Evolutionary conservation across 2,113 vertebrate species (phyloP), one percentile per base, ranked within the genome.

Genomic region (Gnathonemus longibarbis): DNA sequence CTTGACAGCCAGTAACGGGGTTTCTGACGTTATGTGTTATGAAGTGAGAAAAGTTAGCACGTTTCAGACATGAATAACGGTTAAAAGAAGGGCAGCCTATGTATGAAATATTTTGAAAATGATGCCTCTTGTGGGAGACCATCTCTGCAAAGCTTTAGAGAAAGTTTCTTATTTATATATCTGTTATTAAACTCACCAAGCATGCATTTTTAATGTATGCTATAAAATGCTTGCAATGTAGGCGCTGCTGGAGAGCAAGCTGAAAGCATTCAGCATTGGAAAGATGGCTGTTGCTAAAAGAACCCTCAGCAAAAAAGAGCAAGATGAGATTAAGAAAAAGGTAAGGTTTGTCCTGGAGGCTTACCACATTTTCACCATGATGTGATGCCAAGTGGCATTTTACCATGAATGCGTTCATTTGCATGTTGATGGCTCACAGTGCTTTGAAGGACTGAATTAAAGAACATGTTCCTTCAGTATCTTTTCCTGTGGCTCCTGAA

Each of bases 251-350:
- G 98, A 99, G 95, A 99, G 97, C 94, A 99, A 99, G 92, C 96
- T 99, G 45, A 99, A 99, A 94, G 97, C 97, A 56, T 98, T 98
- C 94, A 99, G 98, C 93, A 99, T 99, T 93, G 98, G 98, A 35
- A 99, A 99, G 94, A 99, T 99, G 98, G 97, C 97, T 89, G 96
- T 97, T 92, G 96, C 97, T 48, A 99, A 99, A 94, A 95, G 98
- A 93, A 99, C 98, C 56, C 93, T 99, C 88, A 99, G 98, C 95
- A 99, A 99, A 91, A 99, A 99, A 88, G 98, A 99, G 56, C 98
- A 99, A 93, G 98, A 99, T 92, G 98, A 99, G 93, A 95, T 99
- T 56, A 99, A 99, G 95, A 99, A 99, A 94, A 99, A 99, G 95
- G 98, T 98, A 95, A 96, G 88, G 83, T 48, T 80, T 80, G 0